These are phyloP conservation scores for Hippoglossus stenolepis DNA, from an alignment of 2,113 vertebrate species.

Conservation along the genomic window DNA sequence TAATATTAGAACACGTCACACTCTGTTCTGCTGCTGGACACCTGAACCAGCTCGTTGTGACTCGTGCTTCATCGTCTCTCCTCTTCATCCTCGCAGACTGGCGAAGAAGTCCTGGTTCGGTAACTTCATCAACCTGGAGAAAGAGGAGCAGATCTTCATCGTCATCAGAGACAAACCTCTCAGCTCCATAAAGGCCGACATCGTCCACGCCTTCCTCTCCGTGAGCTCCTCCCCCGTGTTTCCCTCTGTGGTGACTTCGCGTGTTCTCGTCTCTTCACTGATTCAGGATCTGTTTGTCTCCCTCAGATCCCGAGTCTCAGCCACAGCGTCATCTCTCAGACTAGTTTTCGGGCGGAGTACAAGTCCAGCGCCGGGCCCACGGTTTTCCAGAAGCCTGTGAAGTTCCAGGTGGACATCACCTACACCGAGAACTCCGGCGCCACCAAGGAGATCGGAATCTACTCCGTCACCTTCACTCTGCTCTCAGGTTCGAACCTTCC, in stretches of 20 bases:
- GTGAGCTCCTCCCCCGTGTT: background rate
- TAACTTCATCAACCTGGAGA: constrained; percentile 99
- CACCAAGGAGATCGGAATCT: constrained; percentile 96
- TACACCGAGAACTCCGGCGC: constrained; percentile 95
- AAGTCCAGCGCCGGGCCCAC: constrained; percentile 97
- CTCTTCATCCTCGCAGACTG: constrained; percentile 83
- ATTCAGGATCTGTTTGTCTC: background rate
- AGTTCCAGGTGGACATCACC: constrained; percentile 99
- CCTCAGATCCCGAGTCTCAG: constrained; percentile 95
- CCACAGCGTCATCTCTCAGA: constrained; percentile 99
- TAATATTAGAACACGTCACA: too few species aligned
- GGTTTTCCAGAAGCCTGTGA: constrained; percentile 99
- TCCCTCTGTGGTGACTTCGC: background rate
- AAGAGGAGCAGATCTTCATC: constrained; percentile 99
- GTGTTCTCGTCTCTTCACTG: constrained; percentile 2
- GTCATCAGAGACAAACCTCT: constrained; percentile 98
- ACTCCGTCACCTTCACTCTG: constrained; percentile 98
- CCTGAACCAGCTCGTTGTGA: too few species aligned
- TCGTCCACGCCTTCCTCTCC: constrained; percentile 98
- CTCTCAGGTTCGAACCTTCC: constrained; percentile 87
- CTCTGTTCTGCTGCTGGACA: too few species aligned
- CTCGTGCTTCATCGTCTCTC: background rate
- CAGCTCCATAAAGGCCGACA: constrained; percentile 99
- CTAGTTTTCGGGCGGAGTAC: constrained; percentile 98
- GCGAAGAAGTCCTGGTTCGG: constrained; percentile 99